phyloP scores from a whole-genome alignment of 1,140 invertebrate genomes.

The Brachionus koreanus region DNA sequence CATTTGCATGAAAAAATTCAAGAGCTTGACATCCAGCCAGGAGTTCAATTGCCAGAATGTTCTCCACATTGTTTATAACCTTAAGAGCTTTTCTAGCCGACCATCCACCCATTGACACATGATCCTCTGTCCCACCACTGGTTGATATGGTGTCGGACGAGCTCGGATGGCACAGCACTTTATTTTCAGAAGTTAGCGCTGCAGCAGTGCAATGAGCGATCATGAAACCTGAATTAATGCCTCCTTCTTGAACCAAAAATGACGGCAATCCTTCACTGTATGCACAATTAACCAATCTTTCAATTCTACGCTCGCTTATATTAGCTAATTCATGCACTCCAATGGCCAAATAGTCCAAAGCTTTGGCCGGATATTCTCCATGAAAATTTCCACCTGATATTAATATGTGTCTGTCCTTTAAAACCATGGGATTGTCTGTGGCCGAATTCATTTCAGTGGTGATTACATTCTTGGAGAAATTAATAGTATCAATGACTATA shows the following conservation, averaged over 20 bases:
- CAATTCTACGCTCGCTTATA: slow-evolving; percentile 70
- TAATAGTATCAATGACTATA: slow-evolving; percentile 1
- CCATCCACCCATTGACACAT: slow-evolving; percentile 73
- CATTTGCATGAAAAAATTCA: slow-evolving; percentile 67
- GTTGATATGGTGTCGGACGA: slow-evolving; percentile 70
- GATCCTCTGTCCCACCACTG: slow-evolving; percentile 72
- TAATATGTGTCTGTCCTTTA: slow-evolving; percentile 68
- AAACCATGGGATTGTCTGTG: slow-evolving; percentile 71
- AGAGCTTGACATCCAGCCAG: slow-evolving; percentile 71
- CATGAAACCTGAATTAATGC: slow-evolving; percentile 74
- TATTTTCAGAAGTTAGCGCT: slow-evolving; percentile 68
- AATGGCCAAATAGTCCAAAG: slow-evolving; percentile 70
- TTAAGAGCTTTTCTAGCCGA: slow-evolving; percentile 67
- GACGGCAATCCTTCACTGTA: slow-evolving; percentile 67
- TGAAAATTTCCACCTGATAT: slow-evolving; percentile 70
- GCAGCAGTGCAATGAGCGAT: slow-evolving; percentile 72
- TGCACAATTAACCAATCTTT: slow-evolving; percentile 70
- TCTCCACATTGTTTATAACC: slow-evolving; percentile 68
- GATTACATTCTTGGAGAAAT: slow-evolving; percentile 40
- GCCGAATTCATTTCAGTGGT: slow-evolving; percentile 65
- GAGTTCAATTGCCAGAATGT: slow-evolving; percentile 69
- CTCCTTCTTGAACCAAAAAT: slow-evolving; percentile 69
- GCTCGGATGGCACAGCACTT: slow-evolving; percentile 70
- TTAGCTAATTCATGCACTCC: slow-evolving; percentile 70
- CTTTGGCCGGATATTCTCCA: slow-evolving; percentile 73